These are phyloP conservation scores for Litoditis marina DNA, from an alignment of 2,888 invertebrate genomes.

Conservation along the genomic window DNA sequence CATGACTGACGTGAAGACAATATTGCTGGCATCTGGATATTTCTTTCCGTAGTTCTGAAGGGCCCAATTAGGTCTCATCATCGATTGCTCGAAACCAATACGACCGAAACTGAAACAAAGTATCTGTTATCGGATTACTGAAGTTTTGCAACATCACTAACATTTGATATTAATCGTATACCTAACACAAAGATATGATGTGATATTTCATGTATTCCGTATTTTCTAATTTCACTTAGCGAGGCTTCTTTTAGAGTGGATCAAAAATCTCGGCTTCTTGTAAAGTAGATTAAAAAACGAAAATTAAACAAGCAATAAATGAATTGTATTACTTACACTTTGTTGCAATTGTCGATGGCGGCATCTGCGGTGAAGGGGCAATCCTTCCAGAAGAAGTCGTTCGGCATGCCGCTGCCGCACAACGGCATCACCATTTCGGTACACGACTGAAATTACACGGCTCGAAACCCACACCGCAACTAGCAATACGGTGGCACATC, in stretches of 20 bases:
- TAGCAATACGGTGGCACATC: too few relatives aligned
- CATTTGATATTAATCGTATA: too few relatives aligned
- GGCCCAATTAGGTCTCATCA: conserved; percentile 72
- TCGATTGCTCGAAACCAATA: conserved; percentile 66
- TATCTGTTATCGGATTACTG: too few relatives aligned
- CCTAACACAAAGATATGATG: too few relatives aligned
- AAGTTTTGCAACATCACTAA: too few relatives aligned
- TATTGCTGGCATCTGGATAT: conserved; percentile 70
- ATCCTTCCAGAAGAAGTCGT: conserved; percentile 55
- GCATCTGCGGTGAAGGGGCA: conserved; percentile 47
- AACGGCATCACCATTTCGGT: conserved; percentile 96
- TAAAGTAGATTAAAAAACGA: too few relatives aligned
- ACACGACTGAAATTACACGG: conserved; percentile 75
- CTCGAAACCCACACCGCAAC: too few relatives aligned
- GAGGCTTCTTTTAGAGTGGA: too few relatives aligned
- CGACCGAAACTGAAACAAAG: conserved; percentile 28
- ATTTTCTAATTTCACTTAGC: too few relatives aligned
- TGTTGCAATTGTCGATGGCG: conserved; percentile 69
- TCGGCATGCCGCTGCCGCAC: conserved; percentile 72
- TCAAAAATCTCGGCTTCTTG: too few relatives aligned
- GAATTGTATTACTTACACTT: conserved; percentile 68
- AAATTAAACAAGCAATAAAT: too few relatives aligned
- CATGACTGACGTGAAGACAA: conserved; percentile 68
- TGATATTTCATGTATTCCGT: not conserved
- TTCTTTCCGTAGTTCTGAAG: conserved; percentile 75